Base-by-base conservation (phyloP, 2,113 vertebrate genomes). In the Cephalophus harveyi region DNA sequence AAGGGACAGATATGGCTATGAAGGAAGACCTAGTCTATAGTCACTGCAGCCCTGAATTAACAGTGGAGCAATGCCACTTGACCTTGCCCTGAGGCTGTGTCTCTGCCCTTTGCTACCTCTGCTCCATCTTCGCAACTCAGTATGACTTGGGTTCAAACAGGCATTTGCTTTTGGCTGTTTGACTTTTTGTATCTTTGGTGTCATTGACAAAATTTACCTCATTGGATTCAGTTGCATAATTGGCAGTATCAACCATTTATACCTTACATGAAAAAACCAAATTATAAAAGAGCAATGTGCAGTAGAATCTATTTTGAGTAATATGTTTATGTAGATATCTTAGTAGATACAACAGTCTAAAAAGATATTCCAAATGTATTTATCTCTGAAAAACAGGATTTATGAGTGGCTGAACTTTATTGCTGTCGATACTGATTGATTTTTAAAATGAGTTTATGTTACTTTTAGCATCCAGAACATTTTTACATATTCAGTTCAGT, bases 241-340 rank as follows among this genome's bases (percentile, higher is more conserved):
- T 36, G 16, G n/a, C 55, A 67, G 36, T 71, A 64, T 33, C 30
- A 79, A 21, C 13, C n/a, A 62, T 55, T 87, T 94, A 64, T 0
- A 15, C n/a, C 43, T 81, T 50, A 48, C 5, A 25, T 62, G 7
- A 60, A 78, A 93, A 59, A 62, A 74, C n/a, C 8, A 54, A 54
- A 86, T 94, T n/a, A 25, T 13, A 67, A 67, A 92, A 76, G 17
- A 33, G 9, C 54, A 95, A 7, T 6, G 2, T 33, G 27, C 3
- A 86, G 50, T 54, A 86, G 52, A 89, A 74, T 81, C 25, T 85
- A 82, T 54, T 86, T 94, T 93, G 64, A 89, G 54, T 71, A 85
- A n/a, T 46, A 55, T 17, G 2, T 90, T 23, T 13, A 62, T 48
- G 28, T 28, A 87, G 11, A 3, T 67, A 64, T 88, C 52, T 87